phyloP scores from a whole-genome alignment of 2,113 vertebrate genomes.

The Zapus hudsonius region DNA sequence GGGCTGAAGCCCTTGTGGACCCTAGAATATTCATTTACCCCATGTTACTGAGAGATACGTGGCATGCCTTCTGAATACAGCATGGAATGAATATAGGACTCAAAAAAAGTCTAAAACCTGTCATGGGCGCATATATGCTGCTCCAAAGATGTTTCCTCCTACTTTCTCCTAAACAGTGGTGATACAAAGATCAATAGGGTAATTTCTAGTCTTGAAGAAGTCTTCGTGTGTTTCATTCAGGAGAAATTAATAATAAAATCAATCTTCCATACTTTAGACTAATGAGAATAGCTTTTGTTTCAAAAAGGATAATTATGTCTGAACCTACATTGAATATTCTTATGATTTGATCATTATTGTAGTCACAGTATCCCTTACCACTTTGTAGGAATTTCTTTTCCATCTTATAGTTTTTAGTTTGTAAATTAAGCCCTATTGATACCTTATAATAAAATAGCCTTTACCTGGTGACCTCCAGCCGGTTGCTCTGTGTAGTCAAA shows the following conservation, averaged over 20 bases:
- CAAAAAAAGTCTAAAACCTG: background rate
- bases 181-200: background rate
- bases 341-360: too few species aligned
- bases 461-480: background rate
- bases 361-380: background rate
- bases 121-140: background rate
- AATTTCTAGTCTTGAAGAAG: background rate
- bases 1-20: background rate
- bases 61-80: background rate
- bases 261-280: background rate
- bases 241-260: background rate
- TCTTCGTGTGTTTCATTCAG: background rate
- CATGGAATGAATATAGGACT: background rate
- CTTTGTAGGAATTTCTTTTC: background rate
- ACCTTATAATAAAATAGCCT: background rate
- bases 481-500: background rate
- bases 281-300: slow-evolving; percentile 2
- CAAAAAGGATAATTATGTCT: background rate
- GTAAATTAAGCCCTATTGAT: background rate
- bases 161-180: background rate
- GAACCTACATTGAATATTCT: background rate
- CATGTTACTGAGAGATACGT: background rate
- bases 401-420: background rate
- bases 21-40: background rate
- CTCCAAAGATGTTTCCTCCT: background rate